Evolutionary conservation across 2,888 invertebrate species (phyloP), one percentile per base, ranked within the genome.

Genomic region (Mesorhabditis sp.): DNA sequence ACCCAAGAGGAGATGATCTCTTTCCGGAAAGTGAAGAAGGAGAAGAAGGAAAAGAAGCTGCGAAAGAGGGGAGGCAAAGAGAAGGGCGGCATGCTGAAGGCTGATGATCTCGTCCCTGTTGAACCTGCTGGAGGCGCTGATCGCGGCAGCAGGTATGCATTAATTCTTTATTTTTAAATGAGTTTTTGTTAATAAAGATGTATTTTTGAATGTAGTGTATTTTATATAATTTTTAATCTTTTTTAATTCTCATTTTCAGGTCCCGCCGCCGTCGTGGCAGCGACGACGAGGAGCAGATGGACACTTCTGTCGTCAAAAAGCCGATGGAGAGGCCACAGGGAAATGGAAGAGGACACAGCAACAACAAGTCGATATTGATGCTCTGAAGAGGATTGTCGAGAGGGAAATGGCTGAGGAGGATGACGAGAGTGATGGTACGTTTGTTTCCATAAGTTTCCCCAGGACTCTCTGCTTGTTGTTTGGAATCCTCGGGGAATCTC

Each of bases 1-100:
- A 92, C 92, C 70, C 79, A 83, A 77, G 91, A 91, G 74, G 96
- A 96, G 88, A 88, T 95, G 85, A 87, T 81, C 42, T 67, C 77
- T n/a, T 85, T 86, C 75, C 78, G 84, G 41, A 83, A 83, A 67
- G 79, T 79, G 13, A 85, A 82, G 62, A 86, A 86, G 74, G 80
- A 79, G 42, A 79, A 79, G 67, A 78, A 80, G 50, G 78, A 76
- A 43, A 72, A 79, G 65, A 83, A 79, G 58, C 58, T 50, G 67
- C 77, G 43, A 80, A 77, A 69, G 76, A 84, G 80, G 71, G 28
- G 28, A 28, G 74, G 72, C 70, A 77, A 74, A 70, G 72, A 41
- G 70, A 67, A 28, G 63, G 73, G 45, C 77, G 73, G 45, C 77
- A 75, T 74, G 4, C 73, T 85, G 63, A 85, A 82, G 68, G 84